A percentile compares a stretch with the other conserved stretches of the same genome.
Conservation (phyloP, 2,797 vertebrate species). For the Arremon aurantiirostris region DNA sequence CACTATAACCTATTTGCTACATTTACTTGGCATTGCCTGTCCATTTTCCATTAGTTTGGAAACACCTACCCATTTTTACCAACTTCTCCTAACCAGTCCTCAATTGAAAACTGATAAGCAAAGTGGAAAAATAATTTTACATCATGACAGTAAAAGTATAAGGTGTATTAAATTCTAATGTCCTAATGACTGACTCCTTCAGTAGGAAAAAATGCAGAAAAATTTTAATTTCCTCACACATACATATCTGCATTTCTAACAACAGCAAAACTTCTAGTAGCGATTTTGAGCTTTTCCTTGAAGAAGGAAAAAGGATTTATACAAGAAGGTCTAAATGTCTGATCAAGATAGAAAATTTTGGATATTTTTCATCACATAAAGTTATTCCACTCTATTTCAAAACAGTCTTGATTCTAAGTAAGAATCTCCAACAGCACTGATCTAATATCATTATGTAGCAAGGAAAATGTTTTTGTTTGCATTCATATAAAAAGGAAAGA, state of each 20-base stretch:
- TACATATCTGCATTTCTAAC: neutral
- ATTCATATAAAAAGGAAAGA: constrained; percentile 58
- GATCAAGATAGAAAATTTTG: neutral
- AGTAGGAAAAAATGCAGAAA: neutral
- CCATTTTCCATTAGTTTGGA: neutral
- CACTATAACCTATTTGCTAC: neutral
- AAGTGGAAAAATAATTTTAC: neutral
- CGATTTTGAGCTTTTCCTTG: neutral
- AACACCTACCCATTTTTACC: neutral
- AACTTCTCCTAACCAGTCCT: neutral
- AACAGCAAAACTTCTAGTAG: neutral
- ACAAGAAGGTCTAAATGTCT: neutral
- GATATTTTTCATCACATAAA: neutral
- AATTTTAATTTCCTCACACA: neutral
- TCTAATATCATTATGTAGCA: constrained; percentile 17
- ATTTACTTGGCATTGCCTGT: neutral
- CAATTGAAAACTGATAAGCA: neutral
- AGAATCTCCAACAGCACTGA: constrained; percentile 25
- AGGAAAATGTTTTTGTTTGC: constrained; percentile 73
- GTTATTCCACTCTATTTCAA: constrained; percentile 23
- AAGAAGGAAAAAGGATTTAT: neutral
- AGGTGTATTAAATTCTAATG: neutral
- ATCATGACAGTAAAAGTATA: neutral
- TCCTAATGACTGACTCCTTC: neutral
- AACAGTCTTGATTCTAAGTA: constrained; percentile 36